phyloP scores from a whole-genome alignment of 2,113 vertebrate species.

The Rana temporaria region DNA sequence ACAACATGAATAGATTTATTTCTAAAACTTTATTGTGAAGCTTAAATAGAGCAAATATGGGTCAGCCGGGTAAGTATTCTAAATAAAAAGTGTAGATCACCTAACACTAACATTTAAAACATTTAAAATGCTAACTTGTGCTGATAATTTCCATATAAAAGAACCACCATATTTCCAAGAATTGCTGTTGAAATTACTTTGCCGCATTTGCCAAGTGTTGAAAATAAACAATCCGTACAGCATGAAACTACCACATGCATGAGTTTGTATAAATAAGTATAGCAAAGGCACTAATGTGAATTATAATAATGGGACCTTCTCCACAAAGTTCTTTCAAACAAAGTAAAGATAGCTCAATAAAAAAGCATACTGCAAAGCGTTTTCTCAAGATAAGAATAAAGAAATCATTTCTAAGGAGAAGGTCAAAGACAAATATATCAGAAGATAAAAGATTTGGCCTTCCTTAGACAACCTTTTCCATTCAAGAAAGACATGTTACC shows the following conservation, averaged over 20 bases:
- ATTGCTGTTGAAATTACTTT: constrained; percentile 21
- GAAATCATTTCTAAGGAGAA: no score
- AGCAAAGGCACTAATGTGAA: not conserved
- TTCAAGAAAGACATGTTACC: no score
- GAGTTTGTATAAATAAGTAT: constrained; percentile 21
- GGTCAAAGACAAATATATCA: no score
- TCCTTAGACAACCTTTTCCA: no score
- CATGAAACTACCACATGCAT: constrained; percentile 10
- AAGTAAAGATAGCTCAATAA: not conserved
- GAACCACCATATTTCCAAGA: constrained; percentile 25
- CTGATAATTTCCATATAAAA: constrained; percentile 12
- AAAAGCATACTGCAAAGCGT: no score
- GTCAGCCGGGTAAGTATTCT: not conserved
- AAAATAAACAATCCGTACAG: constrained; percentile 28
- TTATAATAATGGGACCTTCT: constrained; percentile 7
- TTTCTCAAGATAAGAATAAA: no score
- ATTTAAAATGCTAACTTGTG: not conserved
- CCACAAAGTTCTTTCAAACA: not conserved
- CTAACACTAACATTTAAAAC: not conserved
- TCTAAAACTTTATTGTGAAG: no score
- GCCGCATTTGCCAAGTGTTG: constrained; percentile 20
- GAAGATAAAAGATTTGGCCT: no score
- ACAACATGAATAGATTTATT: no score
- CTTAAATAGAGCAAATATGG: no score
- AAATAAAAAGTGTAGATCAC: not conserved